phyloP scores from a whole-genome alignment of 2,888 invertebrate species.

The Agonopterix heracliana region DNA sequence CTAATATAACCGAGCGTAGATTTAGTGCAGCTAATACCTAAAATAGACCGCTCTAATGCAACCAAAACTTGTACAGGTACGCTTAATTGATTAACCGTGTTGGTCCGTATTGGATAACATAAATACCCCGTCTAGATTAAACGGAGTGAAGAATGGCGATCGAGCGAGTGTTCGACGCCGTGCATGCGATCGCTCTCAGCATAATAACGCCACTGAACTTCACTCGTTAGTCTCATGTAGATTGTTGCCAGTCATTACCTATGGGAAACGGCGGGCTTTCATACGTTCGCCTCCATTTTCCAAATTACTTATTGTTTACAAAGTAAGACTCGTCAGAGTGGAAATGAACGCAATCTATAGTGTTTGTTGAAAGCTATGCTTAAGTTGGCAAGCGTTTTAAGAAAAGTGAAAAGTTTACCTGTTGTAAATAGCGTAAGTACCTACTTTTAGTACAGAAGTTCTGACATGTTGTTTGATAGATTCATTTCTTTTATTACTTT shows the following conservation, averaged over 20 bases:
- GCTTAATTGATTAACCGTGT: slow-evolving; percentile 46
- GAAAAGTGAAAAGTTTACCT: slow-evolving; percentile 9
- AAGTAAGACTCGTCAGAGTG: slow-evolving; percentile 26
- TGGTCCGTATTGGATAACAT: slow-evolving; percentile 29
- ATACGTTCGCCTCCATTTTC: slow-evolving; percentile 40
- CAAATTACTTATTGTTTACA: slow-evolving; percentile 47
- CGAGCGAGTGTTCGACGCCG: slow-evolving; percentile 26
- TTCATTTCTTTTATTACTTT: background rate
- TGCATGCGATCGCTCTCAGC: slow-evolving; percentile 32
- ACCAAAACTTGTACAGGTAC: slow-evolving; percentile 41
- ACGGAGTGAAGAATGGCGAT: slow-evolving; percentile 35
- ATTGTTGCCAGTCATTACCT: slow-evolving; percentile 45
- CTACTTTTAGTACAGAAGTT: background rate
- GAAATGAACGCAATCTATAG: slow-evolving; percentile 31
- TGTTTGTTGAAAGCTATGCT: slow-evolving; percentile 13
- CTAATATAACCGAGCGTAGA: slow-evolving; percentile 16
- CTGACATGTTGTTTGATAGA: no score
- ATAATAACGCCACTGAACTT: slow-evolving; percentile 48
- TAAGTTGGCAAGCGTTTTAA: slow-evolving; percentile 14
- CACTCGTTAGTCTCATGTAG: slow-evolving; percentile 41
- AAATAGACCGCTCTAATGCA: slow-evolving; percentile 45
- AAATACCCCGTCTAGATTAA: slow-evolving; percentile 29
- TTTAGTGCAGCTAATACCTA: slow-evolving; percentile 32
- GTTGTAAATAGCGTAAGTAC: background rate
- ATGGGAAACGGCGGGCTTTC: slow-evolving; percentile 35